These are phyloP conservation scores for Hypomesus transpacificus DNA, from an alignment of 2,113 vertebrate genomes.

Conservation along the genomic window DNA sequence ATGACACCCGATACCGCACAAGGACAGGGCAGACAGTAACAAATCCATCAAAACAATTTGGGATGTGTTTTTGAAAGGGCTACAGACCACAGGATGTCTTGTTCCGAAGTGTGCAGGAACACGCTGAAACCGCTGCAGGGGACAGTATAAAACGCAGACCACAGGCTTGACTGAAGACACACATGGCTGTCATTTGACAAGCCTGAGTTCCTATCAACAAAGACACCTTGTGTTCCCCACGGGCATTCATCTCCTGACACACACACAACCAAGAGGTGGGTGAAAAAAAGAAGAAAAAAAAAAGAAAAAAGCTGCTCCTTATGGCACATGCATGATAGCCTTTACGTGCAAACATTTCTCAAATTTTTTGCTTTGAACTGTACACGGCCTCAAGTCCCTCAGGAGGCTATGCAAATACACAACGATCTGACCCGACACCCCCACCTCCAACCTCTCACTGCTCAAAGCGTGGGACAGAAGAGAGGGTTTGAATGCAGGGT, in stretches of 20 bases:
- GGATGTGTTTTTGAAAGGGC: too few relatives aligned
- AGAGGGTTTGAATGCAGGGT: background rate
- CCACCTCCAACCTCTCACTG: slow-evolving; percentile 14
- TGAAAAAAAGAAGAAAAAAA: slow-evolving; percentile 19
- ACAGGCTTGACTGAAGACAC: background rate
- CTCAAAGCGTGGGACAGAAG: background rate
- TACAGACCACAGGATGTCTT: too few relatives aligned
- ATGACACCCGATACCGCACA: too few relatives aligned
- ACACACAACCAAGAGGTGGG: slow-evolving; percentile 15
- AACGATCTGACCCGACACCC: slow-evolving; percentile 31
- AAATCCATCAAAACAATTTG: too few relatives aligned
- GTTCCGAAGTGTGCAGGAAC: too few relatives aligned
- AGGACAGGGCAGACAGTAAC: too few relatives aligned
- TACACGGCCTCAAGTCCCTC: slow-evolving; percentile 18
- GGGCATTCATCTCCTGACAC: slow-evolving; percentile 28
- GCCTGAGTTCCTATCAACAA: slow-evolving; percentile 25
- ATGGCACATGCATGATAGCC: slow-evolving; percentile 14
- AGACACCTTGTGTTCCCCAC: slow-evolving; percentile 21
- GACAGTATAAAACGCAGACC: slow-evolving; percentile 30
- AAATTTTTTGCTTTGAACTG: slow-evolving; percentile 47
- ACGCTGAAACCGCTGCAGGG: background rate
- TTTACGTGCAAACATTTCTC: slow-evolving; percentile 23
- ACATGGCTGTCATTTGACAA: slow-evolving; percentile 10
- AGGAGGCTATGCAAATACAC: slow-evolving; percentile 41
- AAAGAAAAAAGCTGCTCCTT: slow-evolving; percentile 16